Percentiles rank a stretch among this genome's conserved stretches.
Evolutionary conservation across 2,888 invertebrate species (phyloP).

Genomic region (Pimpla rufipes): DNA sequence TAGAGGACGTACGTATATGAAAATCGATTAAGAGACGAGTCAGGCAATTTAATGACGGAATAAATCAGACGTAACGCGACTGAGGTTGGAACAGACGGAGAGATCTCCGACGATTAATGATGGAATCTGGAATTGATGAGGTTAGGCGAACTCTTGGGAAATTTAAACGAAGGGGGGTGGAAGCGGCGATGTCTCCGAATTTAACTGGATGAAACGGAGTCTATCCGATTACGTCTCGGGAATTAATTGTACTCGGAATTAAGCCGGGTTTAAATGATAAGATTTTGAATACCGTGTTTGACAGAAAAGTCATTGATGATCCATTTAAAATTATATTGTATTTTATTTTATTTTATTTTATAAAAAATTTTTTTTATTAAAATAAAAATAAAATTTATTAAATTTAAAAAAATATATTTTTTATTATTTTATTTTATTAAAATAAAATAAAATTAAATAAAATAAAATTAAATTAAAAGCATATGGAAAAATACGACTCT

Average conservation of each 20-base stretch:
- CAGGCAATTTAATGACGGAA: conserved; percentile 30
- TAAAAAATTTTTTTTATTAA: no score
- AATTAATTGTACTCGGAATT: not conserved
- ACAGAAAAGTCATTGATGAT: no score
- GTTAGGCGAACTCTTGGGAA: conserved; percentile 1
- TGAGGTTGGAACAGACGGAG: conserved; percentile 7
- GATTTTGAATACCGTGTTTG: not conserved
- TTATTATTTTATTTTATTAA: no score
- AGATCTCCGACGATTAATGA: conserved; percentile 43
- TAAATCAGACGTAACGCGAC: conserved; percentile 27
- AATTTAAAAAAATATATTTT: no score
- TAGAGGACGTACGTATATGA: conserved; percentile 18
- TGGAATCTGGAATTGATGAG: conserved; percentile 37
- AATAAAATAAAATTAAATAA: no score
- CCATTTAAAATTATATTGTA: no score
- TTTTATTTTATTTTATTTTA: no score
- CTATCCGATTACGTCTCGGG: not conserved
- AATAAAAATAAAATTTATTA: no score
- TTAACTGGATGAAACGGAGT: conserved; percentile 1
- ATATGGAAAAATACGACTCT: no score
- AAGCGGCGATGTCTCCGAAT: conserved; percentile 7
- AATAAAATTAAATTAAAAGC: no score
- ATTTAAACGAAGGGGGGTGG: conserved; percentile 9
- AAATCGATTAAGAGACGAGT: conserved; percentile 34
- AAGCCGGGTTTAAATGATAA: not conserved